Evolutionary conservation across 2,113 vertebrate genomes (phyloP).

Genomic region (Porphyrio hochstetteri): DNA sequence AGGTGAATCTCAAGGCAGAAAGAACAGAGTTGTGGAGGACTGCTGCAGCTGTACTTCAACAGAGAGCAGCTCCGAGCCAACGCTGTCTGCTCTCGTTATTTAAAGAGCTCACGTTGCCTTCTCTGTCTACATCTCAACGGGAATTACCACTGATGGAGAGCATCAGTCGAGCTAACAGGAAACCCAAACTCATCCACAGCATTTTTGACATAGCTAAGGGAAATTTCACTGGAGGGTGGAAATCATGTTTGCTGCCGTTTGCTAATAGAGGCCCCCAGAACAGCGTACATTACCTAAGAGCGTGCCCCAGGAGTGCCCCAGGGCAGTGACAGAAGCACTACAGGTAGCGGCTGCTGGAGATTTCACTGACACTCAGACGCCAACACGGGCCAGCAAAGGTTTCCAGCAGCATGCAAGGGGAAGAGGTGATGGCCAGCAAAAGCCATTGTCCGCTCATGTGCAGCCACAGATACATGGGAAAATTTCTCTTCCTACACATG

Average conservation of each 20-base stretch:
- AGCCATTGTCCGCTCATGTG: background rate
- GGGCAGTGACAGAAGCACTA: background rate
- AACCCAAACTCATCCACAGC: background rate
- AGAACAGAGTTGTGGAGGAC: background rate
- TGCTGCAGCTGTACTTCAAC: background rate
- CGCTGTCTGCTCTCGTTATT: fast-evolving
- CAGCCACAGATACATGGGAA: background rate
- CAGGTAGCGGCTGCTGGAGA: background rate
- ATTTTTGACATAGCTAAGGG: background rate
- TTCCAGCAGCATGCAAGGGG: background rate
- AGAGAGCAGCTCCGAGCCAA: background rate
- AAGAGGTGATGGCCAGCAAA: background rate
- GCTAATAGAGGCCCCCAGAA: background rate
- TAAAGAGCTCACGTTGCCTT: background rate
- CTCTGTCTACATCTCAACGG: background rate
- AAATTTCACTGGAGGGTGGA: background rate
- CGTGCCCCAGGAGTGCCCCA: background rate
- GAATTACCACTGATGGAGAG: background rate
- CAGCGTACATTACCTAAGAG: background rate
- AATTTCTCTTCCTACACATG: background rate
- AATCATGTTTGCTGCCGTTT: background rate
- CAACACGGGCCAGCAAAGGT: background rate
- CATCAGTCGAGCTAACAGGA: background rate
- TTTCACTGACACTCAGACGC: background rate
- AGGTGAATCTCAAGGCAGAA: conserved; percentile 22